Conservation (phyloP, 1,140 invertebrate species). For the Zophobas morio region DNA sequence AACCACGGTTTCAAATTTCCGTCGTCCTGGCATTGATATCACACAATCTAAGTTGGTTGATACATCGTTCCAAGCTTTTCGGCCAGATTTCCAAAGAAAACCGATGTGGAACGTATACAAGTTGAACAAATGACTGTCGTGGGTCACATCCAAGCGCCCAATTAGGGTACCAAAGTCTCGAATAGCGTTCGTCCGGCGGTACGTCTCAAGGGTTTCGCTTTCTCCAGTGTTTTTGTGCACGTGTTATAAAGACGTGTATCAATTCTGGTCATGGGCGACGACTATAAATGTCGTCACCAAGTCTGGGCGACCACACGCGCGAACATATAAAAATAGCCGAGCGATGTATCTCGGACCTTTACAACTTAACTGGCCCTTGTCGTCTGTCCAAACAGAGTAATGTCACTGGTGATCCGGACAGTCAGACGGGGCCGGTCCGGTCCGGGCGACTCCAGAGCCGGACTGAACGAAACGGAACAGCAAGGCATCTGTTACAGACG, state of each 20-base stretch:
- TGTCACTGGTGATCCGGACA: conserved; percentile 9
- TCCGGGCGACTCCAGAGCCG: background rate
- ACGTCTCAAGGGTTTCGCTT: conserved; percentile 29
- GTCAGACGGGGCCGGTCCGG: background rate
- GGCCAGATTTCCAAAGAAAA: background rate
- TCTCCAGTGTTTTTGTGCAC: conserved; percentile 23
- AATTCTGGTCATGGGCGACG: conserved; percentile 46
- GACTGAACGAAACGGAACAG: no score
- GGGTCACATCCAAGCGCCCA: background rate
- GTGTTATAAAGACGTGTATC: conserved; percentile 48
- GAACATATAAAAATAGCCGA: conserved; percentile 47
- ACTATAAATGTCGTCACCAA: conserved; percentile 50
- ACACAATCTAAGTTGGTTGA: background rate
- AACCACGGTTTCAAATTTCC: background rate
- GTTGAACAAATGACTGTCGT: background rate
- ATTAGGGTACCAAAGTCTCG: background rate
- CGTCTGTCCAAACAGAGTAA: conserved; percentile 50
- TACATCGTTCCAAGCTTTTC: background rate
- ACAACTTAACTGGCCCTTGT: conserved; percentile 53
- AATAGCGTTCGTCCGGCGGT: conserved; percentile 3
- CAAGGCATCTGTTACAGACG: no score
- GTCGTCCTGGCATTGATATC: background rate
- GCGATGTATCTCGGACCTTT: conserved; percentile 49
- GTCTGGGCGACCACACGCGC: conserved; percentile 47
- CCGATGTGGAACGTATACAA: background rate